Base-by-base conservation (phyloP, 2,888 invertebrate genomes). In the Ormyrus labotus region DNA sequence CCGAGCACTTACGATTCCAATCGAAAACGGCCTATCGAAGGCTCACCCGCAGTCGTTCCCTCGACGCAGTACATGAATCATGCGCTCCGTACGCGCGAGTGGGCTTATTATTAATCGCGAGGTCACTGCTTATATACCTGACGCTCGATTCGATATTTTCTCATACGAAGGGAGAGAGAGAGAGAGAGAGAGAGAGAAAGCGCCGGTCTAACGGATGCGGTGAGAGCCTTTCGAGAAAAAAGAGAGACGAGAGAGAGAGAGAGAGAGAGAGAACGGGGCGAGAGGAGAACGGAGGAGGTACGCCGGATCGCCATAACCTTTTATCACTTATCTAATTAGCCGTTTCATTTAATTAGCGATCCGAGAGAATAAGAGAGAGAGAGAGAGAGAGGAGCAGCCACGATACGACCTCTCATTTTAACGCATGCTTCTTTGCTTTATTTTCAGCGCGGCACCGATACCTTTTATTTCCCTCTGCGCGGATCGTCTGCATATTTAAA, bases 311-410 rank as follows among this genome's bases (percentile, higher is more conserved):
- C 85, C 83, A 84, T 84, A 85, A 86, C 84, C 86, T 84, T 84
- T 84, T 86, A 87, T 88, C 87, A 85, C 85, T 87, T 86, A 87
- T 87, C 86, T 88, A 88, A 88, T 87, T 88, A 87, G 85, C 84
- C 84, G 84, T 86, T 86, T 86, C 86, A 86, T 88, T 87, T 86
- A 87, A 88, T 87, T 87, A 87, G 85, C 85, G 85, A 83, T 77
- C 64, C 53, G 6, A n/a, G 51, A 48, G 51, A 74, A n/a, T 58
- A 3, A 34, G 34, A 34, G 34, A 34, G 34, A 48, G 51, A 64
- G 13, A 72, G 45, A 47, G 47, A 72, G 13, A 45, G 11, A 67
- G 6, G 53, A 70, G 51, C 70, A 69, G 51, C 70, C 45, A 53
- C 48, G 68, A 78, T 74, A 69, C 48, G 34, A 72, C 72, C 72